Conservation (phyloP, 2,113 vertebrate genomes). For the Pterophyllum scalare region DNA sequence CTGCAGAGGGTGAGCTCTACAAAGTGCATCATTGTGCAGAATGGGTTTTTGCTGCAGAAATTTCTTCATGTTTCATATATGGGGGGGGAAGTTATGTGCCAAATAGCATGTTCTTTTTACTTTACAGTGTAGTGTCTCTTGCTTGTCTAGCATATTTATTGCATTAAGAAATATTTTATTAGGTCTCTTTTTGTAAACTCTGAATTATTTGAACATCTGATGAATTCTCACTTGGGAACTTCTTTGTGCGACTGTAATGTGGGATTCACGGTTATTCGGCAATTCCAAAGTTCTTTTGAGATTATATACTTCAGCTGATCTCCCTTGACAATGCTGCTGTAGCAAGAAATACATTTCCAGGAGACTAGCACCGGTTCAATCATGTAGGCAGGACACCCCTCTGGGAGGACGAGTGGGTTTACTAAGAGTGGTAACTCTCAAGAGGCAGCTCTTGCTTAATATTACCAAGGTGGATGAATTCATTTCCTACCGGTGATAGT, state of each 20-base stretch:
- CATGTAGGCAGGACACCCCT: background rate
- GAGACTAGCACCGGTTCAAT: constrained; percentile 21
- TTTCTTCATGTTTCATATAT: background rate
- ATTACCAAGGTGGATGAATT: constrained; percentile 62
- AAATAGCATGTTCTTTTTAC: background rate
- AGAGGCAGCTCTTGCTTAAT: constrained; percentile 53
- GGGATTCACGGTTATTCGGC: constrained; percentile 8
- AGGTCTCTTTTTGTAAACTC: background rate
- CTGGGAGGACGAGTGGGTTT: constrained; percentile 37
- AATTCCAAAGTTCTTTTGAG: constrained; percentile 13
- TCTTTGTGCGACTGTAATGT: constrained; percentile 13
- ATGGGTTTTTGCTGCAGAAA: constrained; percentile 61
- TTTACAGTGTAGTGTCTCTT: background rate
- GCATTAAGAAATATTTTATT: background rate
- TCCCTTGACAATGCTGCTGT: constrained; percentile 16
- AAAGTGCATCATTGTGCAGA: constrained; percentile 68
- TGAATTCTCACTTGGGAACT: constrained; percentile 33
- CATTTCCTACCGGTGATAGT: constrained; percentile 26
- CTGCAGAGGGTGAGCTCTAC: constrained; percentile 64
- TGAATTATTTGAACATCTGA: constrained; percentile 19
- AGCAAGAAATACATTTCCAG: constrained; percentile 39
- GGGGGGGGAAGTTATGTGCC: background rate
- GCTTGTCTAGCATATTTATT: background rate
- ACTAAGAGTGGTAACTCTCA: constrained; percentile 28
- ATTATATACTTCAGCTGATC: constrained; percentile 28